phyloP scores from a whole-genome alignment of 2,888 invertebrate genomes.

The Muscina levida region DNA sequence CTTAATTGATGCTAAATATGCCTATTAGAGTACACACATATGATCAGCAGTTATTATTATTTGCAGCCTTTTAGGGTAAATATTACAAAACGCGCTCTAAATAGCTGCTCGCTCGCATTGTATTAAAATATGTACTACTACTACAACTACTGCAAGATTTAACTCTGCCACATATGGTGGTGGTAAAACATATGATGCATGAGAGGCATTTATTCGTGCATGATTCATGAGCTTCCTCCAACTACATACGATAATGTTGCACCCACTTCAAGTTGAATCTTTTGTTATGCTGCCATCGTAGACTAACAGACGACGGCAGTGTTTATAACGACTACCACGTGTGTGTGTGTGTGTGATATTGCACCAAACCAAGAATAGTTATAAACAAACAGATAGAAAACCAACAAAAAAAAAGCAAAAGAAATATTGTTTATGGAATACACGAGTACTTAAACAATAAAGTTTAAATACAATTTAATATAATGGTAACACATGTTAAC shows the following conservation, averaged over 20 bases:
- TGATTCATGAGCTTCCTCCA: neutral
- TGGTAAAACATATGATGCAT: neutral
- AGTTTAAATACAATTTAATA: slow-evolving; percentile 36
- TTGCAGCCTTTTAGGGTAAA: no score
- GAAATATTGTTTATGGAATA: slow-evolving; percentile 35
- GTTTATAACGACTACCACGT: slow-evolving; percentile 22
- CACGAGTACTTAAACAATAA: slow-evolving; percentile 40
- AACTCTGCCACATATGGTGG: neutral
- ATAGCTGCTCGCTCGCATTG: no score
- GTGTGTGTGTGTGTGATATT: neutral
- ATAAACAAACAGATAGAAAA: neutral
- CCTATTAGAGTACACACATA: no score
- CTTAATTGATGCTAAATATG: no score
- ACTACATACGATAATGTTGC: neutral
- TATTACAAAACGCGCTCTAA: no score
- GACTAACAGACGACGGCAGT: slow-evolving; percentile 16
- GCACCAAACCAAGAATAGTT: neutral
- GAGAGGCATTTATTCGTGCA: no score
- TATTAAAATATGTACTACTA: no score
- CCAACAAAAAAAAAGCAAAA: neutral
- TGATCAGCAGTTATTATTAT: no score
- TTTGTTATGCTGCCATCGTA: neutral
- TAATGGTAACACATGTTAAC: slow-evolving; percentile 58
- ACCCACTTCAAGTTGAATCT: slow-evolving; percentile 1
- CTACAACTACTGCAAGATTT: no score